phyloP scores from a whole-genome alignment of 2,888 invertebrate genomes.

The Mythimna pallens region DNA sequence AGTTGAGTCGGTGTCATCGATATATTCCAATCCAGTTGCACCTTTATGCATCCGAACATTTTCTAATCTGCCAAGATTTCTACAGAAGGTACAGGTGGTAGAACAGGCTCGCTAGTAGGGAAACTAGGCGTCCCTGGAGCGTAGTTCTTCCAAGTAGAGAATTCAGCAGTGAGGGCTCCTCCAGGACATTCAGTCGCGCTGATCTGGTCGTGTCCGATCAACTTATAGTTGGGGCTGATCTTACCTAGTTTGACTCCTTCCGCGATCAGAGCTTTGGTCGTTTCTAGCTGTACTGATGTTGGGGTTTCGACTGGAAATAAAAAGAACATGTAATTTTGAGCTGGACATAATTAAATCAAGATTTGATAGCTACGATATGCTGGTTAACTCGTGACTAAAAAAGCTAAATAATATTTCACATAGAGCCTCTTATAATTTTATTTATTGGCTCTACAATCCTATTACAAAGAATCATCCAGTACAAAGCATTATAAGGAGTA shows the following conservation, averaged over 20 bases:
- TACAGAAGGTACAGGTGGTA: background rate
- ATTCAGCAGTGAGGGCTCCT: constrained; percentile 90
- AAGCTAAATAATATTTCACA: too few species aligned
- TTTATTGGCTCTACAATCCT: too few species aligned
- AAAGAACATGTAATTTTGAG: background rate
- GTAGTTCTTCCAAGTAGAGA: constrained; percentile 92
- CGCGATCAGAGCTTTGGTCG: constrained; percentile 90
- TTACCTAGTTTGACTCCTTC: constrained; percentile 90
- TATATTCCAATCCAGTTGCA: too few species aligned
- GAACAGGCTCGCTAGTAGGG: background rate
- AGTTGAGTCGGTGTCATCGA: too few species aligned
- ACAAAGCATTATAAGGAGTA: too few species aligned
- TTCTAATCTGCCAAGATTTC: background rate
- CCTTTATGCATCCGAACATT: background rate
- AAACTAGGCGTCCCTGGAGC: constrained; percentile 58
- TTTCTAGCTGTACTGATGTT: constrained; percentile 89
- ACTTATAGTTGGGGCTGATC: constrained; percentile 90
- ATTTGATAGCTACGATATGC: background rate
- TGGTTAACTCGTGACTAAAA: too few species aligned
- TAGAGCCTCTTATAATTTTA: background rate
- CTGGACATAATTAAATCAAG: background rate
- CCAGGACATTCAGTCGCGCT: constrained; percentile 93
- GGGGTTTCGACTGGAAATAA: constrained; percentile 89
- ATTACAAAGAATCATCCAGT: too few species aligned
- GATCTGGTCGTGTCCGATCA: constrained; percentile 91